A percentile compares a stretch with the other conserved stretches of the same genome.
Conservation (phyloP, 2,797 vertebrate species). For the Vipera ursinii region DNA sequence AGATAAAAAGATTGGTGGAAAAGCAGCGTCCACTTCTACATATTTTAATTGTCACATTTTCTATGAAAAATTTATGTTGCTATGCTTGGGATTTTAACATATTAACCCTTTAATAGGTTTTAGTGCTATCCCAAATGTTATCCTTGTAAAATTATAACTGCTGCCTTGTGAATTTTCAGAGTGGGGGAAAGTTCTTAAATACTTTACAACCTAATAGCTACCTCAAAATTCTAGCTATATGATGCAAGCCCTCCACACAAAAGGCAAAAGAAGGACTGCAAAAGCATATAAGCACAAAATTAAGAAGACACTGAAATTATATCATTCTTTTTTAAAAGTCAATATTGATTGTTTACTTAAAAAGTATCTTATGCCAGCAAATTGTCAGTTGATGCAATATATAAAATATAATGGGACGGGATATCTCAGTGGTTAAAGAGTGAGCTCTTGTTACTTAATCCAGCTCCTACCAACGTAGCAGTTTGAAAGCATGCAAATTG, state of each 20-base stretch:
- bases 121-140: background rate
- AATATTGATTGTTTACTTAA: background rate
- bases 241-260: background rate
- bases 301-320: background rate
- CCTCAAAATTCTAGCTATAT: background rate
- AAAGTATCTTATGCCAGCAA: background rate
- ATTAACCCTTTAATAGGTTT: background rate
- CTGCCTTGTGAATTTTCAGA: background rate
- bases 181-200: background rate
- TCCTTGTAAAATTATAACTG: background rate
- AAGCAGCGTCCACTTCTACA: background rate
- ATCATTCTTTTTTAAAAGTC: background rate
- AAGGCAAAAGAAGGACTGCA: background rate
- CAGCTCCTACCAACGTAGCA: background rate
- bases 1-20: background rate
- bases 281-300: background rate
- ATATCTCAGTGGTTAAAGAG: background rate
- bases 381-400: background rate
- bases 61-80: background rate
- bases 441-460: background rate
- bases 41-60: background rate
- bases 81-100: background rate
- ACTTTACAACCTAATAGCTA: background rate
- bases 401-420: background rate
- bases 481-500: background rate